A percentile compares a stretch with the other conserved stretches of the same genome.
Conservation (phyloP, 2,797 vertebrate species). For the Rhinichthys osculus region DNA sequence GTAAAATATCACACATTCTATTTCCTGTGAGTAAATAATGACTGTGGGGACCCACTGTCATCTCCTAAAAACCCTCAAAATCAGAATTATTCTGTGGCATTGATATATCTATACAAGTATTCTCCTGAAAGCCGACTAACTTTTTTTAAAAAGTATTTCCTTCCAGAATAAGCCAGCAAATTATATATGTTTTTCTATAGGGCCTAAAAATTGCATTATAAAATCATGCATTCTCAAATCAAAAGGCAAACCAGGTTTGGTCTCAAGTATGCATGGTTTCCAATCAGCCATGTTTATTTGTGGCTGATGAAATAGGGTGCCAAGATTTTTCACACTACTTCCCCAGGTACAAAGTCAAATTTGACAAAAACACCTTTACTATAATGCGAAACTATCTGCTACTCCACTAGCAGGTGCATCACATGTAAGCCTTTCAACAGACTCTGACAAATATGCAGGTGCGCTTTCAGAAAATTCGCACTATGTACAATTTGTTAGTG, state of each 20-base stretch:
- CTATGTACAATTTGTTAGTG: background rate
- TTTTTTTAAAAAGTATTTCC: background rate
- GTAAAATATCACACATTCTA: background rate
- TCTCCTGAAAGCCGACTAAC: background rate
- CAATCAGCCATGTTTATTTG: background rate
- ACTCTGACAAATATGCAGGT: background rate
- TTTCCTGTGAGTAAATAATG: background rate
- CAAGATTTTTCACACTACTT: background rate
- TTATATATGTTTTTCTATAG: background rate
- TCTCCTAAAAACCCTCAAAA: background rate
- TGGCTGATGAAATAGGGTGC: background rate
- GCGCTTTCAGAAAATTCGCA: background rate
- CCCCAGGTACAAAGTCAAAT: background rate
- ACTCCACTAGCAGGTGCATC: background rate
- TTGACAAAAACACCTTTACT: conserved; percentile 19
- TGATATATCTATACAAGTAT: background rate
- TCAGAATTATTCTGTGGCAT: no score
- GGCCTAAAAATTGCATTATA: background rate
- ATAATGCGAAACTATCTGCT: background rate
- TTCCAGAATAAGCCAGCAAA: background rate
- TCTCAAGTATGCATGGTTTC: background rate
- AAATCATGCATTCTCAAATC: background rate
- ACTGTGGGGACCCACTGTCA: no score
- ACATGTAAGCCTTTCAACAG: background rate
- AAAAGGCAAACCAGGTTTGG: background rate